Base-by-base conservation (phyloP, 2,797 vertebrate genomes). In the Tapera naevia region DNA sequence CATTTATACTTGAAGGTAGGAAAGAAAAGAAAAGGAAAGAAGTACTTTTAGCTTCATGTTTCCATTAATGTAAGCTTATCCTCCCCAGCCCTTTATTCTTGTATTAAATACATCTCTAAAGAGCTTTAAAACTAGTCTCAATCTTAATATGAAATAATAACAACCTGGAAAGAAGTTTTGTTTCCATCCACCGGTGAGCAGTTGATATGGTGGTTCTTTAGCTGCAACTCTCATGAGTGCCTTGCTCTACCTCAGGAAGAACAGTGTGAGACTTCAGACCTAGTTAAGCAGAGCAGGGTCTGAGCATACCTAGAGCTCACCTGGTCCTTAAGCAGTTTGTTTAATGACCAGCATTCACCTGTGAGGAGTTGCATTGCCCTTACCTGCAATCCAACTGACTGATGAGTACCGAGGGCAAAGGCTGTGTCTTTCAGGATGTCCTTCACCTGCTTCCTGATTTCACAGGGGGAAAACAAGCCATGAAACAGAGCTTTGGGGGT, bases 191-290 rank as follows among this genome's bases (percentile, higher is more conserved):
- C 27, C 3, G 0, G 19, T 8, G 19, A 75, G 35, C 25, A 4
- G n/a, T 4, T 48, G 51, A 17, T 11, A 8, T 1, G 1, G 9
- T 11, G 25, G 3, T 17, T 13, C 13, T 46, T 37, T 5, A 66
- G 22, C 18, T 19, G 11, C 32, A 43, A 2, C 7, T n/a, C 16
- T 19, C 9, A 2, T 0, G 0, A 25, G 30, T 14, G 46, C 57
- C 14, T 54, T 53, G 12, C 17, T 37, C 39, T 48, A 17, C 30
- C 17, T 60, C 50, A 46, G 48, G 51, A 73, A 5, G 2, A 56
- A 1, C 18, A 43, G 3, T 0, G 2, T 2, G 1, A 25, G 11
- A 8, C 11, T 17, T 28, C 16, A 45, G 24, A 33, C 10, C 9
- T 2, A 46, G 4, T 0, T 2, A 24, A 57, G 2, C 1, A 79